Conservation (phyloP, 2,888 invertebrate species). For the Chloroclystis v-ata region DNA sequence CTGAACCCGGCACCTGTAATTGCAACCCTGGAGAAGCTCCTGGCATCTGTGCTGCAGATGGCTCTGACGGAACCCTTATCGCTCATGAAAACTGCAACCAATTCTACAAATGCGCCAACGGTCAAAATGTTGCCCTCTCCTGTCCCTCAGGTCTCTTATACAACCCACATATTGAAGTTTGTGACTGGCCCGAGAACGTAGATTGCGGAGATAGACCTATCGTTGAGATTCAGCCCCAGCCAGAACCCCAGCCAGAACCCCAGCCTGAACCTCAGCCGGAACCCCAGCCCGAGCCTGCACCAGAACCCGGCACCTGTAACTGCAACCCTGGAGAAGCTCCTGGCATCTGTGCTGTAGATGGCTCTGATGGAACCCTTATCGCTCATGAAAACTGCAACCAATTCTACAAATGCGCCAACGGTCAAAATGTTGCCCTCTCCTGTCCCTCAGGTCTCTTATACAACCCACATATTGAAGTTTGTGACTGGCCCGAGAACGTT, state of each 20-base stretch:
- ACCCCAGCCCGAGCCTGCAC: neutral
- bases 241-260: no score
- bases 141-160: constrained; percentile 20
- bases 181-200: constrained; percentile 39
- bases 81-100: constrained; percentile 44
- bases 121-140: constrained; percentile 25
- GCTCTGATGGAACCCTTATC: constrained; percentile 32
- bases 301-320: constrained; percentile 5
- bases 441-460: constrained; percentile 32
- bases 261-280: neutral
- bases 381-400: constrained; percentile 40
- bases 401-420: constrained; percentile 36
- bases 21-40: constrained; percentile 31
- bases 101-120: constrained; percentile 36
- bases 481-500: constrained; percentile 39
- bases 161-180: constrained; percentile 30
- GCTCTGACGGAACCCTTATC: constrained; percentile 36
- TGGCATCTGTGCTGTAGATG: constrained; percentile 29
- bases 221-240: neutral
- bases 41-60: constrained; percentile 33
- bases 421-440: constrained; percentile 17
- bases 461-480: constrained; percentile 32
- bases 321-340: constrained; percentile 33
- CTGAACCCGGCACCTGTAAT: constrained; percentile 17
- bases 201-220: constrained; percentile 29